A percentile compares a stretch with the other conserved stretches of the same genome.
Conservation (phyloP, 2,113 vertebrate genomes). For the Takifugu flavidus region DNA sequence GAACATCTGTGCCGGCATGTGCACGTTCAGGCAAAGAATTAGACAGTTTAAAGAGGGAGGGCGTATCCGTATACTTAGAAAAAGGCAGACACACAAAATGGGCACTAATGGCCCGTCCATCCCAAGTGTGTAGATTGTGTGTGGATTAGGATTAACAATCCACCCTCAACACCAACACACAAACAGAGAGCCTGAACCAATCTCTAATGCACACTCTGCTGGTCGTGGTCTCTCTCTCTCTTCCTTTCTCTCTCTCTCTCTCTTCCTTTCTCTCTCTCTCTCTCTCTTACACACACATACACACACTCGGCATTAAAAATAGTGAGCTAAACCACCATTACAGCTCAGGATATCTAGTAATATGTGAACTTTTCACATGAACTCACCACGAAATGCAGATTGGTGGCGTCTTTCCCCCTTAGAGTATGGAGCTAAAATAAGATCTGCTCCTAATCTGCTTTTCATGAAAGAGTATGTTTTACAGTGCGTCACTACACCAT, state of each 20-base stretch:
- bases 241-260: conserved; percentile 2
- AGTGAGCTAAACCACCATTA: too few species aligned
- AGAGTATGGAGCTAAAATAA: too few species aligned
- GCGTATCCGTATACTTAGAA: conserved; percentile 1
- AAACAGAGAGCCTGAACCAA: conserved; percentile 40
- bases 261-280: background rate
- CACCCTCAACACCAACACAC: conserved; percentile 16
- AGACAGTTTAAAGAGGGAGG: background rate
- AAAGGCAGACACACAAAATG: conserved; percentile 6
- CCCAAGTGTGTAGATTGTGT: conserved; percentile 31
- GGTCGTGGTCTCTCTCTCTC: conserved; percentile 41
- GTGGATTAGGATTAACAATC: conserved; percentile 66
- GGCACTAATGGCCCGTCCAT: conserved; percentile 41
- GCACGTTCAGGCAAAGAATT: background rate
- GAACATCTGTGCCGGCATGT: conserved; percentile 5
- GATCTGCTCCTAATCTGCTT: too few species aligned
- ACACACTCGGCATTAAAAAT: conserved; percentile 4
- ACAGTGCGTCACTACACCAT: too few species aligned
- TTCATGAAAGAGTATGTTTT: too few species aligned
- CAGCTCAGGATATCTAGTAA: too few species aligned
- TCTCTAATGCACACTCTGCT: conserved; percentile 58
- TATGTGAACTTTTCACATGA: too few species aligned
- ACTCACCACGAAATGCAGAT: too few species aligned
- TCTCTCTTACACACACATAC: conserved; percentile 1
- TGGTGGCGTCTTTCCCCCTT: too few species aligned